Percentiles rank a stretch among this genome's conserved stretches.
These are phyloP conservation scores for Aphelinus atriplicis DNA, from an alignment of 1,140 invertebrate genomes.

Conservation along the genomic window DNA sequence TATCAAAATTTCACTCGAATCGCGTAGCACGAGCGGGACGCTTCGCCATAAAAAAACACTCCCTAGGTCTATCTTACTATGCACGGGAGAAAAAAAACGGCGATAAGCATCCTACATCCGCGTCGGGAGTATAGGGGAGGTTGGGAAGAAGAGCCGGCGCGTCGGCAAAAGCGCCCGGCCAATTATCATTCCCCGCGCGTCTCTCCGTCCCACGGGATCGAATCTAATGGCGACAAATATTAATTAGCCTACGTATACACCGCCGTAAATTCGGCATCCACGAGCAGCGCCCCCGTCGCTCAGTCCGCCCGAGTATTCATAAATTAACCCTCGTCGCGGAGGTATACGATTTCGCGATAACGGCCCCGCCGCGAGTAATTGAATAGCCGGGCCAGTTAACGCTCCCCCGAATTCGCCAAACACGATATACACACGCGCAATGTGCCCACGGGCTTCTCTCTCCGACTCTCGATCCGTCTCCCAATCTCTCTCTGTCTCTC, in stretches of 20 bases:
- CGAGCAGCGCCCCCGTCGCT: neutral
- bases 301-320: conserved; percentile 52
- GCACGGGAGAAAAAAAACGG: too few species aligned
- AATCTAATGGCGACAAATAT: conserved; percentile 61
- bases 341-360: conserved; percentile 61
- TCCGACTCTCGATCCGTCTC: too few species aligned
- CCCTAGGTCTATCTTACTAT: too few species aligned
- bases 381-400: conserved; percentile 52
- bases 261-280: conserved; percentile 31
- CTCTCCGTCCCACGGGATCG: neutral
- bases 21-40: too few species aligned
- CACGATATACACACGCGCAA: too few species aligned
- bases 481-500: too few species aligned
- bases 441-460: too few species aligned
- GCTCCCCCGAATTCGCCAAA: conserved; percentile 46
- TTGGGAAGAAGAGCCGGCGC: neutral
- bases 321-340: conserved; percentile 51
- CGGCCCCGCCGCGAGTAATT: conserved; percentile 49
- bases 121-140: too few species aligned
- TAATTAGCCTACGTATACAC: conserved; percentile 53
- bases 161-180: conserved; percentile 15
- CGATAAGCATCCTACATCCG: too few species aligned
- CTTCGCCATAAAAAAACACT: too few species aligned
- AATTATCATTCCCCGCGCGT: conserved; percentile 25
- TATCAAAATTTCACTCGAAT: too few species aligned